These are phyloP conservation scores for Perca flavescens DNA, from an alignment of 2,113 vertebrate species.

Conservation along the genomic window DNA sequence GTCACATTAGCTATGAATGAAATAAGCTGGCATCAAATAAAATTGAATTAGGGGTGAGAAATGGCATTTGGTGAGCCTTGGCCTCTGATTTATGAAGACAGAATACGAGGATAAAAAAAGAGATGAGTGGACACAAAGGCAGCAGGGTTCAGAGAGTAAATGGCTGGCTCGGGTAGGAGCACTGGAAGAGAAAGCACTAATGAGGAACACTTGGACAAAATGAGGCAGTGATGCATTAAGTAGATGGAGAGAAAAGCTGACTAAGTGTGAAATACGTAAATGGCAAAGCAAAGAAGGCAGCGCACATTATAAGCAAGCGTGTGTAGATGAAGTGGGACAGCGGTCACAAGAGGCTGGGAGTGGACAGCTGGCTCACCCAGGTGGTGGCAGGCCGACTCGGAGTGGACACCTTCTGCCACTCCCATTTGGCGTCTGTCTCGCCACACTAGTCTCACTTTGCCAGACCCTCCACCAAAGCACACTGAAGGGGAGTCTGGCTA, in stretches of 20 bases:
- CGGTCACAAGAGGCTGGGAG: constrained; percentile 12
- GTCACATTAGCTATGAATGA: constrained; percentile 28
- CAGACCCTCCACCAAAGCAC: too few species aligned
- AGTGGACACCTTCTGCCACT: constrained; percentile 37
- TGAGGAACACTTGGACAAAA: constrained; percentile 26
- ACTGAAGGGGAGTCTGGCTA: too few species aligned
- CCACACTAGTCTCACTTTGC: neutral
- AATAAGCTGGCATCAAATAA: constrained; percentile 29
- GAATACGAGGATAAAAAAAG: fast-evolving
- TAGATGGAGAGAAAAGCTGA: neutral
- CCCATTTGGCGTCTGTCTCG: constrained; percentile 23
- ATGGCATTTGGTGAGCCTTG: constrained; percentile 18
- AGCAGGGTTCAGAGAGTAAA: constrained; percentile 27
- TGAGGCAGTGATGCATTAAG: constrained; percentile 17
- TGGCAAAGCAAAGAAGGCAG: neutral
- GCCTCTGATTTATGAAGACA: constrained; percentile 5
- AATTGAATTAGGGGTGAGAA: constrained; percentile 24
- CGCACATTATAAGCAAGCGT: neutral
- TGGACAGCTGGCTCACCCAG: constrained; percentile 58
- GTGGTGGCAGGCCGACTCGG: constrained; percentile 35
- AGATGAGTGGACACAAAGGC: neutral
- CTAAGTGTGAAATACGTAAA: neutral
- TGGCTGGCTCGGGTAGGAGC: constrained; percentile 33
- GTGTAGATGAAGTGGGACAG: constrained; percentile 23
- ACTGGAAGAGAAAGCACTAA: constrained; percentile 19